Percentiles rank a stretch among this genome's conserved stretches.
Evolutionary conservation across 2,113 vertebrate species (phyloP).

Genomic region (Lampris incognitus): DNA sequence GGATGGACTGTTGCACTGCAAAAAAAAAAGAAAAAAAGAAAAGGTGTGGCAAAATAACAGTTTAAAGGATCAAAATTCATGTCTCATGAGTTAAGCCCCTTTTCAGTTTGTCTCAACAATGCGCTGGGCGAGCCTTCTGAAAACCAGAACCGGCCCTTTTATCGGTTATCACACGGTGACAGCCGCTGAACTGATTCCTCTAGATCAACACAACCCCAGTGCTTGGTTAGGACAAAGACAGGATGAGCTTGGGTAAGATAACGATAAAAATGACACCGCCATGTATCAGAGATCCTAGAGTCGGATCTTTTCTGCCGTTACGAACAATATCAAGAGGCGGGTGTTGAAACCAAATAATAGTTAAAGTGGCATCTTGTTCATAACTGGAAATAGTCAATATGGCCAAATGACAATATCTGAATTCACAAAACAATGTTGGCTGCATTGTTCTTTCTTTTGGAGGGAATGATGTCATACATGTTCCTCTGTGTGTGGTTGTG

Average conservation of each 20-base stretch:
- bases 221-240: not conserved
- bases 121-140: not conserved
- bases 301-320: not conserved
- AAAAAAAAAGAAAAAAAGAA: not conserved
- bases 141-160: not conserved
- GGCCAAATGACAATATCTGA: not conserved
- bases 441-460: not conserved
- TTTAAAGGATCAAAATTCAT: not conserved
- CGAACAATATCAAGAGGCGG: not conserved
- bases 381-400: conserved; percentile 4
- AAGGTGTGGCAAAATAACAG: not conserved
- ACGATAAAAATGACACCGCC: not conserved
- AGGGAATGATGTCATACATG: not conserved
- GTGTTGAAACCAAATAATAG: conserved; percentile 24
- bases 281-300: not conserved
- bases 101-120: not conserved
- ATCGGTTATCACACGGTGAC: conserved; percentile 28
- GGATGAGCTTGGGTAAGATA: not conserved
- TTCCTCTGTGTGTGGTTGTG: not conserved
- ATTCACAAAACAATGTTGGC: conserved; percentile 12
- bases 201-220: not conserved
- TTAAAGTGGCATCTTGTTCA: not conserved
- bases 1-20: not conserved
- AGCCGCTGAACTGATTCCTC: not conserved
- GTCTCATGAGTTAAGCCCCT: not conserved